phyloP scores from a whole-genome alignment of 2,888 invertebrate species.

The Biston betularia region DNA sequence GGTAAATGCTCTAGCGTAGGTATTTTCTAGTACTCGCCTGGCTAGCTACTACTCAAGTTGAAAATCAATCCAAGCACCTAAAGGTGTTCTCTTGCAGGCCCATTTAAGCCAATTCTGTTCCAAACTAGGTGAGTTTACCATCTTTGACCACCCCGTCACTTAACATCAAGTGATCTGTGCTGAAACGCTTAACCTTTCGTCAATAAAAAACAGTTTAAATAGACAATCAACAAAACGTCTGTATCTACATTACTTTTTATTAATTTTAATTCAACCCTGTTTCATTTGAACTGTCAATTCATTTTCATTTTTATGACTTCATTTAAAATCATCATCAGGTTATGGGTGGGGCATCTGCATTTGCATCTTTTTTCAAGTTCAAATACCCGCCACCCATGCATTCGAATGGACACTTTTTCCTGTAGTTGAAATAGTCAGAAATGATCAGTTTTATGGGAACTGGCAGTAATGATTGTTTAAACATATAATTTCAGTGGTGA shows the following conservation, averaged over 20 bases:
- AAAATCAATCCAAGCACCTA: too few relatives aligned
- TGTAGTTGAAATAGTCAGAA: slow-evolving; percentile 23
- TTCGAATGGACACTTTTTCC: slow-evolving; percentile 5
- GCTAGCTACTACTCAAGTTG: too few relatives aligned
- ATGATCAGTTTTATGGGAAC: slow-evolving; percentile 40
- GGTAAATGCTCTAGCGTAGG: too few relatives aligned
- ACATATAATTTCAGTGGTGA: slow-evolving; percentile 66
- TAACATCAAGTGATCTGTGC: too few relatives aligned
- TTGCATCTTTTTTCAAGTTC: slow-evolving; percentile 8
- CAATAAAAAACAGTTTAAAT: too few relatives aligned
- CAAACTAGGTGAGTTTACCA: too few relatives aligned
- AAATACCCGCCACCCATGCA: slow-evolving; percentile 17
- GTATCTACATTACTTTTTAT: slow-evolving; percentile 26
- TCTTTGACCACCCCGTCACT: too few relatives aligned
- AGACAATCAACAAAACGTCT: slow-evolving; percentile 26
- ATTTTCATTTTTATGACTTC: slow-evolving; percentile 14
- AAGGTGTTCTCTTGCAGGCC: too few relatives aligned
- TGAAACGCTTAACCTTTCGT: too few relatives aligned
- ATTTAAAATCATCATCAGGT: background rate
- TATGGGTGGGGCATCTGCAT: slow-evolving; percentile 11
- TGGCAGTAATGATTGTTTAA: slow-evolving; percentile 47
- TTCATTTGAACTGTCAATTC: slow-evolving; percentile 17
- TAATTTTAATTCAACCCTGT: slow-evolving; percentile 18
- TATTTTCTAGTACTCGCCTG: too few relatives aligned
- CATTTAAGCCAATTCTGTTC: too few relatives aligned